These are phyloP conservation scores for Avahi laniger DNA, from an alignment of 2,797 vertebrate species.

Conservation along the genomic window DNA sequence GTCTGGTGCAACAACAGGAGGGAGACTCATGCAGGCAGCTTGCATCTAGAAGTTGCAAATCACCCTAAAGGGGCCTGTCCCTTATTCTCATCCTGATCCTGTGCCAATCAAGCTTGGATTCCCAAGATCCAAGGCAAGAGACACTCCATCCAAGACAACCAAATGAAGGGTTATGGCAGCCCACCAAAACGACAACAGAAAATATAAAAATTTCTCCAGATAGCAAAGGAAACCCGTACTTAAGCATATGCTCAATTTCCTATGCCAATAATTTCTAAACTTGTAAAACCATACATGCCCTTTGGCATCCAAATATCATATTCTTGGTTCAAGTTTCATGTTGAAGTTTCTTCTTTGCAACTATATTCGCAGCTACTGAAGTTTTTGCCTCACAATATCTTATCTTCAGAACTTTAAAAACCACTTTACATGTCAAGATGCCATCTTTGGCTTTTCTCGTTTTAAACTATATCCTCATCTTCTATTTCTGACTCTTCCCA, in stretches of 20 bases:
- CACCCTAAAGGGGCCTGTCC: background rate
- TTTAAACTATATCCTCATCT: background rate
- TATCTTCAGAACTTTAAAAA: slow-evolving; percentile 12
- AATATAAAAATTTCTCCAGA: slow-evolving; percentile 17
- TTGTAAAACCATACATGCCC: slow-evolving; percentile 39
- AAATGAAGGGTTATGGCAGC: slow-evolving; percentile 50
- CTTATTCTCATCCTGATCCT: background rate
- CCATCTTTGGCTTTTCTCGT: background rate
- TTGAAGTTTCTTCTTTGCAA: background rate
- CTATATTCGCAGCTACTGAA: background rate
- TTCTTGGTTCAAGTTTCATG: slow-evolving; percentile 17
- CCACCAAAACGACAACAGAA: slow-evolving; percentile 19
- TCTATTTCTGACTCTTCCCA: slow-evolving; percentile 1
- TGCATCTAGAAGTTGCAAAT: background rate
- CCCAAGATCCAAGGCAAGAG: background rate
- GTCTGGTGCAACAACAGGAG: background rate
- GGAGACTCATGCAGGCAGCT: background rate
- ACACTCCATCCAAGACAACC: slow-evolving; percentile 6
- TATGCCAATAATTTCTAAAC: slow-evolving; percentile 54
- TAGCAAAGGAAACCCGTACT: slow-evolving; percentile 45
- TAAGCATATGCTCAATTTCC: slow-evolving; percentile 52
- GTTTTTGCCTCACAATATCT: background rate
- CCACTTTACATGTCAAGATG: background rate
- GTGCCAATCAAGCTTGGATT: background rate
- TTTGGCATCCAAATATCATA: slow-evolving; percentile 49